Evolutionary conservation across 2,888 invertebrate species (phyloP), one percentile per base, ranked within the genome.

Genomic region (Fissipunctia ypsillon): DNA sequence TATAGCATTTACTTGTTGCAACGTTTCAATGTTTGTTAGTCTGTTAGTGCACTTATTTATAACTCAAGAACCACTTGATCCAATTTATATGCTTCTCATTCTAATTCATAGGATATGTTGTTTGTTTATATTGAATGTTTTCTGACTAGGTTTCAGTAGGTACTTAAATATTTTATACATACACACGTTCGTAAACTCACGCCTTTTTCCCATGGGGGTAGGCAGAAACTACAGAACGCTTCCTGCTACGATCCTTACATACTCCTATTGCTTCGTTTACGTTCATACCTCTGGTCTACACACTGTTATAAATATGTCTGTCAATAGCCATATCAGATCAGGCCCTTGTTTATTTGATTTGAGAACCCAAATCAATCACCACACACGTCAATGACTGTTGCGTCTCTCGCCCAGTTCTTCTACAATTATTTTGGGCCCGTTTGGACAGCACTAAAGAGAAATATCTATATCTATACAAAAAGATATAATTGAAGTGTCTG

Each of bases 311-410:
- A 31, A 22, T 31, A 57, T 6, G 22, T 31, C 31, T 43, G 3
- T 57, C 28, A 43, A 57, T 10, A 41, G 10, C 14, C 6, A 19
- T 28, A 19, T 16, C 10, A 25, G 3, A 3, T 2, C 41, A 41
- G 10, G 41, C 19, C 3, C 6, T 43, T 67, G 25, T 64, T 69
- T 64, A 7, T 69, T 69, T 69, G n/a, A n/a, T n/a, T 50, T 6
- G 1, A 0, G 10, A 38, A 63, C 25, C 5, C 63, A 48, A 38
- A 43, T 1, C 43, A 35, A 25, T 45, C 19, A 14, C 38, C 22
- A 3, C 9, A 16, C 19, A 12, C n/a, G 50, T 52, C n/a, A 41
- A 41, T 50, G n/a, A 69, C 16, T 3, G 14, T n/a, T 48, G 25
- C 12, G 19, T 31, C 22, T 16, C 22, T 48, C 38, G 52, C 25